Percentiles rank a stretch among this genome's conserved stretches.
Conservation (phyloP, 2,888 invertebrate species). For the Scaeva pyrastri region DNA sequence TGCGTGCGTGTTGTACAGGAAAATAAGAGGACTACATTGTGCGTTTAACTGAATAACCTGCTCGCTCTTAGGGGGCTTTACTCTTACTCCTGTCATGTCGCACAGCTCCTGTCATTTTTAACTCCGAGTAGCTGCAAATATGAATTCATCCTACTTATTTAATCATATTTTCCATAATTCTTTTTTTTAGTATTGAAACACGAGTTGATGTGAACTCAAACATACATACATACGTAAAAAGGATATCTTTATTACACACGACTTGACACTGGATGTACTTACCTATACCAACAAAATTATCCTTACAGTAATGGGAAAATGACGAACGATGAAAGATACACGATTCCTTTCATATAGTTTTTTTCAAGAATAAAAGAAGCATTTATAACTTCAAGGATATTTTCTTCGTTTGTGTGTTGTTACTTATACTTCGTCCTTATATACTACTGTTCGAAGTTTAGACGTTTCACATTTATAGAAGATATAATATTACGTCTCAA, state of each 20-base stretch:
- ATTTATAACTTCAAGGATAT: slow-evolving; percentile 23
- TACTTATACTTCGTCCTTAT: not conserved
- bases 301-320: not conserved
- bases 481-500: slow-evolving; percentile 15
- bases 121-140: not conserved
- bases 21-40: slow-evolving; percentile 38
- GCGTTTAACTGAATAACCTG: slow-evolving; percentile 41
- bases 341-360: not conserved
- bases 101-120: not conserved
- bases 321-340: not conserved
- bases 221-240: not conserved
- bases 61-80: not conserved
- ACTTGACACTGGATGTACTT: not conserved
- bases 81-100: not conserved
- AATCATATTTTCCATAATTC: slow-evolving; percentile 55
- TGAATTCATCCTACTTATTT: slow-evolving; percentile 41
- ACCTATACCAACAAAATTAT: not conserved
- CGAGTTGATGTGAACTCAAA: not conserved
- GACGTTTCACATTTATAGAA: not conserved
- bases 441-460: not conserved
- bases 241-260: slow-evolving; percentile 24
- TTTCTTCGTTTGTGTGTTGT: not conserved
- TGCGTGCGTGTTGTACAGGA: slow-evolving; percentile 32
- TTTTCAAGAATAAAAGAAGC: slow-evolving; percentile 8
- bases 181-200: not conserved